Percentiles rank a stretch among this genome's conserved stretches.
Evolutionary conservation across 2,888 invertebrate genomes (phyloP).

Genomic region (Crioceris asparagi): DNA sequence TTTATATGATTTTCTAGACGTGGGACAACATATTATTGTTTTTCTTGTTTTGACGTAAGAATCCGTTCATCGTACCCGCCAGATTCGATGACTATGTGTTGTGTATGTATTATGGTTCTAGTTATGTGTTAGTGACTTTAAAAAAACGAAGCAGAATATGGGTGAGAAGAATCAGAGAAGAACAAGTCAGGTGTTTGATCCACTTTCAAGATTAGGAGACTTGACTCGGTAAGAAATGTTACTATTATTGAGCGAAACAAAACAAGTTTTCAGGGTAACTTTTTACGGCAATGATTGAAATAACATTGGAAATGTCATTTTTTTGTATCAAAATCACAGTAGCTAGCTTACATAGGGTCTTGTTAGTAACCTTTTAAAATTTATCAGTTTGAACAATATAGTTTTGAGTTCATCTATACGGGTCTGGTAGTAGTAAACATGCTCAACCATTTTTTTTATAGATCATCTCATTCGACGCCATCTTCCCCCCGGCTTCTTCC

Average conservation of each 20-base stretch:
- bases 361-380: too few species aligned
- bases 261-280: not conserved
- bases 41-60: too few species aligned
- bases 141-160: slow-evolving; percentile 21
- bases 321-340: too few species aligned
- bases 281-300: not conserved
- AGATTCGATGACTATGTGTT: too few species aligned
- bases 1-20: too few species aligned
- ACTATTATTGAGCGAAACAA: not conserved
- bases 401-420: not conserved
- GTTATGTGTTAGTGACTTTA: too few species aligned
- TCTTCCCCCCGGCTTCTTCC: slow-evolving; percentile 63
- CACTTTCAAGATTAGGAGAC: slow-evolving; percentile 63
- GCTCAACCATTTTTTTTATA: slow-evolving; percentile 7
- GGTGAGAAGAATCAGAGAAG: slow-evolving; percentile 44
- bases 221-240: slow-evolving; percentile 36
- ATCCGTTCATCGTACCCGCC: too few species aligned
- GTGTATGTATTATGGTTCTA: too few species aligned
- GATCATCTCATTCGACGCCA: slow-evolving; percentile 49
- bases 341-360: too few species aligned
- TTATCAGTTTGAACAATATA: too few species aligned
- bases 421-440: not conserved
- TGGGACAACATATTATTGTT: too few species aligned
- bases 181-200: slow-evolving; percentile 74
- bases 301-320: too few species aligned